Conservation (phyloP, 53 echinoderm and acorn worm species). For the Mesocentrotus franciscanus region DNA sequence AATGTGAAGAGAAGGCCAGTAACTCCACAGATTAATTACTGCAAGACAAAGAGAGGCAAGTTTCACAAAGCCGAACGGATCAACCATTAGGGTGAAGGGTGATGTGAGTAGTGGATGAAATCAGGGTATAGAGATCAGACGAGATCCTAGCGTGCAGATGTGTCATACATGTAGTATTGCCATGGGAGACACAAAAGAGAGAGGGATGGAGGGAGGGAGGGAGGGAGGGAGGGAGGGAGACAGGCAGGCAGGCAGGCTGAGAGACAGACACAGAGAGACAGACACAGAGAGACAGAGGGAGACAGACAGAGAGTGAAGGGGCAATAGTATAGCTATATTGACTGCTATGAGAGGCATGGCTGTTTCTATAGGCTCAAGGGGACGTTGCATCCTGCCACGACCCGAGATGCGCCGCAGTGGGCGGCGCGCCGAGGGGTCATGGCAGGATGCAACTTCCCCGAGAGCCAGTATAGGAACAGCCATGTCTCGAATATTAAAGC, state of each 20-base stretch:
- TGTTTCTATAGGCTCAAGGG: too few species aligned
- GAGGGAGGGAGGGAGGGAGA: not conserved
- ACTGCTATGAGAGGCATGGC: too few species aligned
- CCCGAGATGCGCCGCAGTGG: too few species aligned
- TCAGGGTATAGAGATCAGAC: constrained; percentile 50
- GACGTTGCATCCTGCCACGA: too few species aligned
- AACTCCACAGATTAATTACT: constrained; percentile 32
- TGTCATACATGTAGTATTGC: constrained; percentile 34
- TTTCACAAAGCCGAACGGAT: constrained; percentile 3
- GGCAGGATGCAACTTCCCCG: too few species aligned
- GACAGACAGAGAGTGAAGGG: not conserved
- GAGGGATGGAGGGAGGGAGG: not conserved
- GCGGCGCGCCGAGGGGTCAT: too few species aligned
- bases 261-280: not conserved
- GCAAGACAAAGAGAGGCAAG: constrained; percentile 24
- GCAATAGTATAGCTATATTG: too few species aligned
- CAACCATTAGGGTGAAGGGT: constrained; percentile 7
- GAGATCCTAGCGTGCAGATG: not conserved
- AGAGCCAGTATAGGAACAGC: too few species aligned
- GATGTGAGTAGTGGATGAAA: constrained; percentile 33
- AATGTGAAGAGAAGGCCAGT: constrained; percentile 3
- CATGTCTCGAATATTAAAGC: too few species aligned
- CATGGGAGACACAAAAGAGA: not conserved
- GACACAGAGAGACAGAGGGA: not conserved
- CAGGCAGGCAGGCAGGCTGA: not conserved